Percentiles rank a stretch among this genome's conserved stretches.
phyloP scores from a whole-genome alignment of 2,113 vertebrate species.

The Euleptes europaea region DNA sequence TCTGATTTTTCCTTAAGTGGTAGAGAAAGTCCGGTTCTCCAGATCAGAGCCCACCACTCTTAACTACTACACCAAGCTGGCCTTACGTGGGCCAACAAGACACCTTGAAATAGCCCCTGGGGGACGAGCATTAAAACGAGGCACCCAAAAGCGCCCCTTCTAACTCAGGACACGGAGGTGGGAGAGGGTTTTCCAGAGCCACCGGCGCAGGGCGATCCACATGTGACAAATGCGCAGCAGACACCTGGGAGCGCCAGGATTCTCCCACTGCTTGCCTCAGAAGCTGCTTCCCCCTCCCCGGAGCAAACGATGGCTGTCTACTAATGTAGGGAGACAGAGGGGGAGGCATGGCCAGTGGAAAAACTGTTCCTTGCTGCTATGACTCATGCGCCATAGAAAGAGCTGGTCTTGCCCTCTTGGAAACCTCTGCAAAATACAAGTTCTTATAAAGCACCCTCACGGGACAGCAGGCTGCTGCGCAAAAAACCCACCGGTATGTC shows the following conservation, averaged over 20 bases:
- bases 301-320: neutral
- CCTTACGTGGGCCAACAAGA: no score
- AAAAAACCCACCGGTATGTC: neutral
- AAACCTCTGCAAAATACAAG: neutral
- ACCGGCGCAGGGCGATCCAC: constrained; percentile 63
- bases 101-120: no score
- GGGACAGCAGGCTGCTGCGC: neutral
- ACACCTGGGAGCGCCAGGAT: constrained; percentile 39
- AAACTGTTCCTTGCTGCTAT: neutral
- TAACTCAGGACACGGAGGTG: constrained; percentile 3
- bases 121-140: no score
- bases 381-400: constrained; percentile 1
- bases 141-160: neutral
- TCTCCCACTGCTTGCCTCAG: constrained; percentile 7
- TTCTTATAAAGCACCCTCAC: neutral
- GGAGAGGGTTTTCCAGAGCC: constrained; percentile 55
- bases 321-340: neutral
- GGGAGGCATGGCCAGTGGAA: neutral
- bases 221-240: constrained; percentile 55
- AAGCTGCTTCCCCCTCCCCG: neutral
- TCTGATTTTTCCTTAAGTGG: no score
- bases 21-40: no score
- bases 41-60: no score
- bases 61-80: no score
- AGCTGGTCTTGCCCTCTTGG: neutral